phyloP scores from a whole-genome alignment of 2,888 invertebrate species.

The Agrotis puta region DNA sequence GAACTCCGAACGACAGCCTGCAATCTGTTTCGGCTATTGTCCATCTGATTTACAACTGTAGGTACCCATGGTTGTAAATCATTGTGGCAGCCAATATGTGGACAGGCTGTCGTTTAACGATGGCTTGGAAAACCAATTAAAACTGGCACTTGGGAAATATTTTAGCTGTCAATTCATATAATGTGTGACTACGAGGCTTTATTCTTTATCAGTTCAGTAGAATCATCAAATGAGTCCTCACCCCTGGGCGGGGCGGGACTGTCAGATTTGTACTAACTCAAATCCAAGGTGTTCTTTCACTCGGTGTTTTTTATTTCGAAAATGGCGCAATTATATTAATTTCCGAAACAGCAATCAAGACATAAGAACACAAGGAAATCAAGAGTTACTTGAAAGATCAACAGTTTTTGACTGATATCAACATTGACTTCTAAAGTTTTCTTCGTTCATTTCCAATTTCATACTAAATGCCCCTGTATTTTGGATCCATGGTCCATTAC shows the following conservation, averaged over 20 bases:
- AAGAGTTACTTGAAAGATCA: background rate
- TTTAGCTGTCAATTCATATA: background rate
- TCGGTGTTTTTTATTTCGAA: background rate
- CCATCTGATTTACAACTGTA: constrained; percentile 49
- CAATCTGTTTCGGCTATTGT: constrained; percentile 62
- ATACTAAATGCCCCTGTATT: too few relatives aligned
- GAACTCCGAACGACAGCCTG: constrained; percentile 58
- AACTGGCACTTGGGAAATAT: background rate
- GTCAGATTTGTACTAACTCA: too few relatives aligned
- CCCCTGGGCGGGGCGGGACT: too few relatives aligned
- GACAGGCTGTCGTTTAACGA: background rate
- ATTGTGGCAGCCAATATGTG: constrained; percentile 16
- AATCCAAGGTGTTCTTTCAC: background rate
- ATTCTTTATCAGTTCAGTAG: too few relatives aligned
- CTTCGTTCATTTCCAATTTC: background rate
- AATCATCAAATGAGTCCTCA: too few relatives aligned
- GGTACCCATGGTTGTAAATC: constrained; percentile 35
- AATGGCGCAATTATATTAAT: background rate
- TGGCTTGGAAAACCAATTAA: background rate
- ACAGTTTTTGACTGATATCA: background rate
- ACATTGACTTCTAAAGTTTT: background rate
- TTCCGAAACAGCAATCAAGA: constrained; percentile 11
- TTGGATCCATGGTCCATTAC: background rate
- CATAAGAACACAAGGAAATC: background rate
- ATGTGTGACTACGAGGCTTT: background rate